These are phyloP conservation scores for Littorina saxatilis DNA, from an alignment of 1,140 invertebrate species.

Conservation along the genomic window DNA sequence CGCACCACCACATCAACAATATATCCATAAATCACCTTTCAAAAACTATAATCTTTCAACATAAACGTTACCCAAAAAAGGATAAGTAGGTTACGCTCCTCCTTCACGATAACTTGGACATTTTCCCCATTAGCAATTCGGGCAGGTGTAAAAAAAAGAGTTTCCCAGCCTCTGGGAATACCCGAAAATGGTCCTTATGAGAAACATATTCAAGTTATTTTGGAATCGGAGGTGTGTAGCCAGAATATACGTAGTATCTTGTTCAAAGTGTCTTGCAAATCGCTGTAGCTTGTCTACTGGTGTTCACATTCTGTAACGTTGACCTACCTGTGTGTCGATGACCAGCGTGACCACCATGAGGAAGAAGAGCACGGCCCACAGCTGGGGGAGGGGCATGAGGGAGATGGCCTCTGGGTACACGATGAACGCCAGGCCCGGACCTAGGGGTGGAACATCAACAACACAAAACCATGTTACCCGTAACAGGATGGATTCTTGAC, in stretches of 20 bases:
- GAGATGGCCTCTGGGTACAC: no score
- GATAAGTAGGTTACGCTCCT: background rate
- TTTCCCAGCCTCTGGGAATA: background rate
- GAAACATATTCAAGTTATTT: background rate
- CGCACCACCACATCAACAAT: background rate
- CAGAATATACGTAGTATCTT: background rate
- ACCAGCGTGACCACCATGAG: constrained; percentile 39
- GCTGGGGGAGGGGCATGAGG: no score
- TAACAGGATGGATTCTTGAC: no score
- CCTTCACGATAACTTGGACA: background rate
- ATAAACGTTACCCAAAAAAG: background rate
- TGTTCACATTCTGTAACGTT: background rate
- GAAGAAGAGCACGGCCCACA: no score
- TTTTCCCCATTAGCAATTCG: background rate
- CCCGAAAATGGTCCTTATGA: no score
- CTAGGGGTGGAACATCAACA: constrained; percentile 30
- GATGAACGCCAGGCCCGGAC: no score
- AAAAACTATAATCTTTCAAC: background rate
- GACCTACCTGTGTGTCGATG: constrained; percentile 33
- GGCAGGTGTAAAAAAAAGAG: background rate
- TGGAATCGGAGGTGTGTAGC: background rate
- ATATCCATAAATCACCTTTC: background rate
- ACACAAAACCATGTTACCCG: no score
- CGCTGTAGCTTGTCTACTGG: background rate
- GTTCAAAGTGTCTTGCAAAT: background rate